Percentiles rank a stretch among this genome's conserved stretches.
phyloP scores from a whole-genome alignment of 2,888 invertebrate genomes.

The Ophioninae sp. region DNA sequence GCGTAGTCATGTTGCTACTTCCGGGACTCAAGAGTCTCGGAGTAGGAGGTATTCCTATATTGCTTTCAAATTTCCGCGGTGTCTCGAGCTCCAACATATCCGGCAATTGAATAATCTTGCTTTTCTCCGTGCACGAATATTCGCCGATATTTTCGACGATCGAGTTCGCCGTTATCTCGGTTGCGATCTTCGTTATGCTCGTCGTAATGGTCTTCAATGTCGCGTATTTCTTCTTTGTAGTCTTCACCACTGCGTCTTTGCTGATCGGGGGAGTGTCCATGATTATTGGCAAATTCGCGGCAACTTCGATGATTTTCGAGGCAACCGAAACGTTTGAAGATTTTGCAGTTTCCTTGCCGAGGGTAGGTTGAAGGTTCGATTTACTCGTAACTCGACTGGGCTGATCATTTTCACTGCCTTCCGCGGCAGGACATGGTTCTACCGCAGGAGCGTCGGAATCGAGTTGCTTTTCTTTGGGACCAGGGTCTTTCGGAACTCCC shows the following conservation, averaged over 20 bases:
- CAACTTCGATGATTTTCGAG: conserved; percentile 22
- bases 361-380: not conserved
- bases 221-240: conserved; percentile 73
- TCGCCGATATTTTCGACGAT: conserved; percentile 58
- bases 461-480: not conserved
- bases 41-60: conserved; percentile 74
- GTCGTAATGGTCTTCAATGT: conserved; percentile 73
- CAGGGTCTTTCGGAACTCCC: conserved; percentile 23
- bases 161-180: conserved; percentile 18
- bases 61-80: conserved; percentile 72
- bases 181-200: conserved; percentile 66
- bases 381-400: not conserved
- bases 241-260: conserved; percentile 58
- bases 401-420: not conserved
- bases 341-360: not conserved
- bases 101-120: conserved; percentile 51
- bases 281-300: not conserved
- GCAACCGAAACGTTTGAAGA: not conserved
- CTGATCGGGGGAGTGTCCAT: not conserved
- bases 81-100: conserved; percentile 74
- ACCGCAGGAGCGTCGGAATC: not conserved
- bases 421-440: not conserved
- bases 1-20: conserved; percentile 69
- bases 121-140: conserved; percentile 45
- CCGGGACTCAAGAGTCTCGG: conserved; percentile 74